phyloP scores from a whole-genome alignment of 2,113 vertebrate species.

The Pimephales promelas region DNA sequence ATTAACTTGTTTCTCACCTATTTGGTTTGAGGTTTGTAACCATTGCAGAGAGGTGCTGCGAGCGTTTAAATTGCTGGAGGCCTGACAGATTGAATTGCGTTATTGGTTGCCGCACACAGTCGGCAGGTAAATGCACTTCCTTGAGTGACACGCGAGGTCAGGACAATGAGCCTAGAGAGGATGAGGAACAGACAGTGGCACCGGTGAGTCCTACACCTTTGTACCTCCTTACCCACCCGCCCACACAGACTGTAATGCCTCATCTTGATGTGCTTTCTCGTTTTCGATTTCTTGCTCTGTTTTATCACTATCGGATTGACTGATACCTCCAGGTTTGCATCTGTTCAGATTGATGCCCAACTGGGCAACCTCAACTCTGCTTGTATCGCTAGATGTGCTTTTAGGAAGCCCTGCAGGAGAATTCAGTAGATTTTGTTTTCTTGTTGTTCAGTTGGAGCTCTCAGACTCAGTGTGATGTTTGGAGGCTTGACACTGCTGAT shows the following conservation, averaged over 20 bases:
- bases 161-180: constrained; percentile 23
- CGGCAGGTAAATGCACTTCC: constrained; percentile 45
- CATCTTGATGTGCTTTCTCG: constrained; percentile 5
- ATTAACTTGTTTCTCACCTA: constrained; percentile 52
- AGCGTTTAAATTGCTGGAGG: constrained; percentile 29
- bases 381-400: not conserved
- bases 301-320: not conserved
- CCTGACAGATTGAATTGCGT: constrained; percentile 35
- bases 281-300: not conserved
- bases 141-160: constrained; percentile 28
- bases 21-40: constrained; percentile 31
- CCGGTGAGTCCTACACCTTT: constrained; percentile 18
- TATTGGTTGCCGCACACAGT: not conserved
- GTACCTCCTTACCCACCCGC: not conserved
- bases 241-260: constrained; percentile 7
- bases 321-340: not conserved
- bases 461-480: constrained; percentile 15
- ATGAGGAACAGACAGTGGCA: constrained; percentile 25
- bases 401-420: constrained; percentile 20
- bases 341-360: not conserved
- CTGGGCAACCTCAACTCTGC: not conserved
- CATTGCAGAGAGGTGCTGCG: not conserved
- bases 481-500: constrained; percentile 22
- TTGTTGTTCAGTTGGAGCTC: constrained; percentile 13
- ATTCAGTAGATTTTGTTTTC: constrained; percentile 19